phyloP scores from a whole-genome alignment of 2,888 invertebrate species.

The Gibbula magus region DNA sequence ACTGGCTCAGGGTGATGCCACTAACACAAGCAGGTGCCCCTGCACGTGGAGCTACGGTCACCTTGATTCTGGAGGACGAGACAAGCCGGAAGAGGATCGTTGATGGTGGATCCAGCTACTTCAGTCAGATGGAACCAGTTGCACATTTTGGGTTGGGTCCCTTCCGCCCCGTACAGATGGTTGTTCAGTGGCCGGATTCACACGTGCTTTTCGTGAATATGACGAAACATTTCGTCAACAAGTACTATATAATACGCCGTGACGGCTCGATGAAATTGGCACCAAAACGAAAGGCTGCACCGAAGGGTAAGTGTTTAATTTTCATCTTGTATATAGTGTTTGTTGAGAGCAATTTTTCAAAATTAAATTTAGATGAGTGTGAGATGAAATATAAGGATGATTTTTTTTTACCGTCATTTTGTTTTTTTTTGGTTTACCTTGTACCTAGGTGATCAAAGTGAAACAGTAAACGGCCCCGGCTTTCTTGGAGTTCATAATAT shows the following conservation, averaged over 20 bases:
- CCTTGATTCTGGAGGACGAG: slow-evolving; percentile 46
- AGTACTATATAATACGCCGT: not conserved
- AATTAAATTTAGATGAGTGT: too few relatives aligned
- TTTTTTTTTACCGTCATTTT: too few relatives aligned
- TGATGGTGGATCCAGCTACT: slow-evolving; percentile 66
- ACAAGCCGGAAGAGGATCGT: slow-evolving; percentile 49
- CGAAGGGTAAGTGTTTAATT: too few relatives aligned
- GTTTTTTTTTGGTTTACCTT: too few relatives aligned
- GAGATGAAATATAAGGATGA: too few relatives aligned
- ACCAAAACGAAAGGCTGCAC: too few relatives aligned
- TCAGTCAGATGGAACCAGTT: slow-evolving; percentile 69
- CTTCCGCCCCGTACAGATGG: slow-evolving; percentile 33
- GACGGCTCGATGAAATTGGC: not conserved
- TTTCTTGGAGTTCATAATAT: too few relatives aligned
- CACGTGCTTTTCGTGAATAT: slow-evolving; percentile 23
- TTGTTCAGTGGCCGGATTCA: slow-evolving; percentile 56
- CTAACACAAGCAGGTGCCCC: slow-evolving; percentile 62
- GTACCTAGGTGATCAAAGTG: too few relatives aligned
- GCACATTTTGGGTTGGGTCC: slow-evolving; percentile 64
- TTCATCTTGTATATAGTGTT: too few relatives aligned
- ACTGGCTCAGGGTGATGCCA: slow-evolving; percentile 63
- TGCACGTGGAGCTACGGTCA: slow-evolving; percentile 66
- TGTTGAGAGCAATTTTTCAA: too few relatives aligned
- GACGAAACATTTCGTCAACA: slow-evolving; percentile 32
- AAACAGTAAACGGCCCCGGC: too few relatives aligned